Conservation (phyloP, 2,113 vertebrate genomes). For the Oncorhynchus clarkii region DNA sequence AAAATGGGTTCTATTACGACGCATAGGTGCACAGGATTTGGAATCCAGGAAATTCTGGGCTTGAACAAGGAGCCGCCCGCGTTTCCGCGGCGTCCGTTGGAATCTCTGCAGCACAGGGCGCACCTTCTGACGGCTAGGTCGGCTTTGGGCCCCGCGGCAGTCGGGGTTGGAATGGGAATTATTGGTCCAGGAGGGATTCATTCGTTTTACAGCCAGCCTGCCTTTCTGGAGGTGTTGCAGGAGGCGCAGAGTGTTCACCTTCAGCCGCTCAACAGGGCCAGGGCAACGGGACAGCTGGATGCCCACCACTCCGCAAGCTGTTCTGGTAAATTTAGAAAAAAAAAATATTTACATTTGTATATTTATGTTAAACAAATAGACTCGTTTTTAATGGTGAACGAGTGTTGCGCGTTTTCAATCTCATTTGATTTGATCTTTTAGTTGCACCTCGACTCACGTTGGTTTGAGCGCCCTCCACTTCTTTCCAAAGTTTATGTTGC, state of each 20-base stretch:
- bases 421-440: no score
- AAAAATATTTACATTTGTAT: neutral
- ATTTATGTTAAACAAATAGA: neutral
- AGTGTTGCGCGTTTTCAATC: no score
- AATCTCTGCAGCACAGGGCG: slow-evolving; percentile 84
- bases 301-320: slow-evolving; percentile 87
- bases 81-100: slow-evolving; percentile 81
- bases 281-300: slow-evolving; percentile 74
- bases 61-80: slow-evolving; percentile 91
- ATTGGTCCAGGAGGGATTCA: slow-evolving; percentile 87
- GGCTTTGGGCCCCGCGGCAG: slow-evolving; percentile 82
- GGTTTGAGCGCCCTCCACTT: no score
- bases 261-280: slow-evolving; percentile 81
- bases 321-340: slow-evolving; percentile 80
- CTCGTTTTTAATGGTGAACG: neutral
- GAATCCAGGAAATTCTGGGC: slow-evolving; percentile 96
- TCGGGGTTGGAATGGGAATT: slow-evolving; percentile 86
- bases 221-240: slow-evolving; percentile 91
- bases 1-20: slow-evolving; percentile 69
- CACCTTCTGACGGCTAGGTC: slow-evolving; percentile 85
- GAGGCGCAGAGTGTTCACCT: slow-evolving; percentile 89
- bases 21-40: slow-evolving; percentile 92
- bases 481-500: neutral
- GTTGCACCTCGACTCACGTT: no score
- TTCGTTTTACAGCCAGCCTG: slow-evolving; percentile 91